A percentile compares a stretch with the other conserved stretches of the same genome.
Conservation (phyloP, 2,888 invertebrate species). For the Drosophila nigritarsus region DNA sequence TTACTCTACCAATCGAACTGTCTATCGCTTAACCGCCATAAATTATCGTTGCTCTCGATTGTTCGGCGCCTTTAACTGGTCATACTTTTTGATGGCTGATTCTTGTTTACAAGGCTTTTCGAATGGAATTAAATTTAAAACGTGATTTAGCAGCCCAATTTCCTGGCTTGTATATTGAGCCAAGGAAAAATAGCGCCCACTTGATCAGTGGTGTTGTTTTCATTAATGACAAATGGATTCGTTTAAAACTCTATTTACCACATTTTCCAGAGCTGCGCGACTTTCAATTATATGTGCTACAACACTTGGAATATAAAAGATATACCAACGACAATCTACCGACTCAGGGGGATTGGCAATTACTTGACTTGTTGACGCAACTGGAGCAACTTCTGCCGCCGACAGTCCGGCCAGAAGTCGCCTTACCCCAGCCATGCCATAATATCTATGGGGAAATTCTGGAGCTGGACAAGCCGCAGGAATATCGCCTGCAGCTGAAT, state of each 20-base stretch:
- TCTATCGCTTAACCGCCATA: slow-evolving; percentile 45
- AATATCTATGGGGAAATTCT: slow-evolving; percentile 77
- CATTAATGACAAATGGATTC: slow-evolving; percentile 42
- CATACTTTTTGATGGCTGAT: slow-evolving; percentile 2
- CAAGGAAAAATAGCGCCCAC: slow-evolving; percentile 4
- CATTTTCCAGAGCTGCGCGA: slow-evolving; percentile 65
- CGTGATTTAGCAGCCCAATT: slow-evolving; percentile 26
- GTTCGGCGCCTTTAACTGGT: not conserved
- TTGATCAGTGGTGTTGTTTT: slow-evolving; percentile 47
- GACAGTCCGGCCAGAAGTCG: not conserved
- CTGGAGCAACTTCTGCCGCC: slow-evolving; percentile 44
- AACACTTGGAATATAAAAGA: slow-evolving; percentile 49
- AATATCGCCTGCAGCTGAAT: slow-evolving; percentile 72
- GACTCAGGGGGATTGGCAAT: slow-evolving; percentile 53
- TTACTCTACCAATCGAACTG: not conserved
- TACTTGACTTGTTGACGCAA: slow-evolving; percentile 67
- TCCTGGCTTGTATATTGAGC: slow-evolving; percentile 50
- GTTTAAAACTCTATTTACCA: slow-evolving; percentile 70
- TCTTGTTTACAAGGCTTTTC: not conserved
- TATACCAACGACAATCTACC: slow-evolving; percentile 38
- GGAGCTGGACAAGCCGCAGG: slow-evolving; percentile 58
- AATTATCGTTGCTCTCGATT: not conserved
- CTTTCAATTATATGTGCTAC: slow-evolving; percentile 60
- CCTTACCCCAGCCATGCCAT: not conserved
- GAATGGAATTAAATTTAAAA: slow-evolving; percentile 18